Evolutionary conservation across 1,140 invertebrate species (phyloP).

Genomic region (Paracyclopina nana): DNA sequence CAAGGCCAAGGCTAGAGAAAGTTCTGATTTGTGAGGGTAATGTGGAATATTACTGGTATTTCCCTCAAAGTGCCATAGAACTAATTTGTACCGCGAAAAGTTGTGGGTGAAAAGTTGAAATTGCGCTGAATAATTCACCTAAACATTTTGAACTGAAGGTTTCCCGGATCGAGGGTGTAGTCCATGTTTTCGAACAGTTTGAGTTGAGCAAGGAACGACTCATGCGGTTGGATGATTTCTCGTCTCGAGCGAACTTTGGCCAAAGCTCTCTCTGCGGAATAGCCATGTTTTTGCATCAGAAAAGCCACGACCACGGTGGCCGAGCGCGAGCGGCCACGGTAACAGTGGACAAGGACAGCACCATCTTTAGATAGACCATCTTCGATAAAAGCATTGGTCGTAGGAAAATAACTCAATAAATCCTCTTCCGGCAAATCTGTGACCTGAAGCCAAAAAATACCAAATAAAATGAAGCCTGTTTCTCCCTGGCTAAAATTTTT

Average conservation of each 20-base stretch:
- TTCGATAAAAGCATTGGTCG: neutral
- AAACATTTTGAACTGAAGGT: slow-evolving; percentile 9
- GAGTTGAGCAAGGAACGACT: slow-evolving; percentile 4
- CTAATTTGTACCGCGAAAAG: too few relatives aligned
- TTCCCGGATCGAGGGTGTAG: neutral
- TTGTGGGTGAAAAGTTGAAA: too few relatives aligned
- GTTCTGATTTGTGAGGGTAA: too few relatives aligned
- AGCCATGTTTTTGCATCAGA: slow-evolving; percentile 55
- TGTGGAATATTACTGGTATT: too few relatives aligned
- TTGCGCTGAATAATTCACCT: too few relatives aligned
- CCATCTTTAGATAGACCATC: slow-evolving; percentile 30
- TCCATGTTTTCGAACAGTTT: slow-evolving; percentile 6
- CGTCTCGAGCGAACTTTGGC: neutral
- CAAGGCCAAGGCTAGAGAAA: too few relatives aligned
- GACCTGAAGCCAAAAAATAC: too few relatives aligned
- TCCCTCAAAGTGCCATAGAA: too few relatives aligned
- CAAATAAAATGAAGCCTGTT: too few relatives aligned
- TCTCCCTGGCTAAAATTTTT: too few relatives aligned
- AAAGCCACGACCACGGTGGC: slow-evolving; percentile 57
- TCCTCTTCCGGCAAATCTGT: slow-evolving; percentile 10
- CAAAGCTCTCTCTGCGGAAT: slow-evolving; percentile 51
- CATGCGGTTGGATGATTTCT: neutral
- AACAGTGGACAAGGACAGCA: slow-evolving; percentile 54
- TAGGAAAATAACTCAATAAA: neutral
- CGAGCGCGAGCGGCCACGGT: slow-evolving; percentile 57